Evolutionary conservation across 64 coral and sea anemone genomes (phyloP).

Genomic region (Trachythela sp.): DNA sequence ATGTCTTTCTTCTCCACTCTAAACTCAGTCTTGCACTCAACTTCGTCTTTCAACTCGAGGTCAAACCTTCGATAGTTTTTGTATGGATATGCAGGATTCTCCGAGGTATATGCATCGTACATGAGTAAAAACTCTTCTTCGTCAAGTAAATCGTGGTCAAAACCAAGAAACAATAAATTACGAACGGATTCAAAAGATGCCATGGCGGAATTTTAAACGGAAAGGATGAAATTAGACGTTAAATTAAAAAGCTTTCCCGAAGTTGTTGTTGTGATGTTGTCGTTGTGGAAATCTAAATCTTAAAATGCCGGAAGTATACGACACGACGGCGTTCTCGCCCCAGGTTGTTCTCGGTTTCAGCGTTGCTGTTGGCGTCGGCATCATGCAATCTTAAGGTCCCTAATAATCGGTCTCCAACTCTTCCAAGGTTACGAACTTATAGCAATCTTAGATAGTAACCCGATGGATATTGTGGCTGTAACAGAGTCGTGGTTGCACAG

Average conservation of each 20-base stretch:
- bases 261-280: neutral
- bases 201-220: neutral
- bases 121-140: conserved; percentile 28
- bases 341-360: neutral
- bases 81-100: neutral
- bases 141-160: neutral
- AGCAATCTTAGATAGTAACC: too few relatives aligned
- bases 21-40: conserved; percentile 26
- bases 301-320: neutral
- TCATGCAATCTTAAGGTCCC: neutral
- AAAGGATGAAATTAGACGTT: too few relatives aligned
- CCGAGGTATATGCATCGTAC: neutral
- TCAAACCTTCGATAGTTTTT: conserved; percentile 2
- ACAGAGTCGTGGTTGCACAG: too few relatives aligned
- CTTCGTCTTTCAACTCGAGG: neutral
- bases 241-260: neutral
- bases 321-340: neutral
- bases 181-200: neutral
- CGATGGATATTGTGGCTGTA: too few relatives aligned
- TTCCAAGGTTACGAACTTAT: too few relatives aligned
- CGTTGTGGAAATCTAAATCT: neutral
- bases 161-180: neutral
- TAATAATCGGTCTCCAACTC: too few relatives aligned
- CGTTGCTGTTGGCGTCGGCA: neutral
- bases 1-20: conserved; percentile 29